Percentiles rank a stretch among this genome's conserved stretches.
Evolutionary conservation across 2,888 invertebrate genomes (phyloP).

Genomic region (Lasioglossum vierecki): DNA sequence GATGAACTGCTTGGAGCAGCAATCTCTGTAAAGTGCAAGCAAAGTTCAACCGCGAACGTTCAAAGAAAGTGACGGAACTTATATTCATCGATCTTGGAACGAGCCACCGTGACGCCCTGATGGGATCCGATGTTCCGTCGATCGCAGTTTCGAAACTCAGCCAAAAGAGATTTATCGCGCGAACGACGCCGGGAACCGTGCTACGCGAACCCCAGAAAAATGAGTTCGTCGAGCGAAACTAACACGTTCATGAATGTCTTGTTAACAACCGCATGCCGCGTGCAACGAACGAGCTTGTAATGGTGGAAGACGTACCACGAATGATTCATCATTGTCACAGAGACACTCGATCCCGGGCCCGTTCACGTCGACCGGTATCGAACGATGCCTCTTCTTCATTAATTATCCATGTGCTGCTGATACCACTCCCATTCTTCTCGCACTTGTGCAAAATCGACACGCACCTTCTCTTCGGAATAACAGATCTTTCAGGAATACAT

Average conservation of each 20-base stretch:
- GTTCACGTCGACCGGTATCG: neutral
- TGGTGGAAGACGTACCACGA: neutral
- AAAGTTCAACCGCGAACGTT: neutral
- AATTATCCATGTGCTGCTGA: neutral
- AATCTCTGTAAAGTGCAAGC: neutral
- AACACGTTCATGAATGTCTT: constrained; percentile 1
- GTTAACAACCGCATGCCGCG: constrained; percentile 7
- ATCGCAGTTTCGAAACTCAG: neutral
- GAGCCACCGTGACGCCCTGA: neutral
- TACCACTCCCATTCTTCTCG: neutral
- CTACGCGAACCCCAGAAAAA: neutral
- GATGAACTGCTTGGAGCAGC: neutral
- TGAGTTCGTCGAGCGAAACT: neutral
- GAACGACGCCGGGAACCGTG: neutral
- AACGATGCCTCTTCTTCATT: neutral
- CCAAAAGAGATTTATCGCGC: neutral
- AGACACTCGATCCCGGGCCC: neutral
- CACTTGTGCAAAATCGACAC: neutral
- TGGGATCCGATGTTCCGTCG: neutral
- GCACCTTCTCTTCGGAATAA: neutral
- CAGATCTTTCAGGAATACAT: neutral
- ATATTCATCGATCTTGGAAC: constrained; percentile 7
- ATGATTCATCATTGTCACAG: constrained; percentile 12
- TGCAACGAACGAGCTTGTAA: neutral
- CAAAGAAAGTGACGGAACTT: constrained; percentile 3